Conservation (phyloP, 2,797 vertebrate species). For the Rhinogobio ventralis region DNA sequence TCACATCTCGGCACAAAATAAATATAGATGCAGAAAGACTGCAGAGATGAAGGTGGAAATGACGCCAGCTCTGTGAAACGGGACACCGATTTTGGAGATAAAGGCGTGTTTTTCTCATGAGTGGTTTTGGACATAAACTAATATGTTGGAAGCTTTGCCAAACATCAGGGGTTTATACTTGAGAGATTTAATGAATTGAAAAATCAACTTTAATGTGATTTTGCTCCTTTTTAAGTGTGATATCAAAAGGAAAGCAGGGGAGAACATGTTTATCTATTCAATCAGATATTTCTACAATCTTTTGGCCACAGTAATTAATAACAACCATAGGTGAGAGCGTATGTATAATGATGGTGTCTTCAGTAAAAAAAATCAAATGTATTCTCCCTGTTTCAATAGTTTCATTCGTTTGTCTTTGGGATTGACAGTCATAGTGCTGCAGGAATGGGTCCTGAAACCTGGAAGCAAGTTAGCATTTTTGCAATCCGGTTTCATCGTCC, state of each 20-base stretch:
- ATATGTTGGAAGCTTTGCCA: neutral
- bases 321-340: neutral
- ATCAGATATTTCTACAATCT: constrained; percentile 62
- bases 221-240: neutral
- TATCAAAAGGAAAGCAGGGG: neutral
- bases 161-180: neutral
- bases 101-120: neutral
- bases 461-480: neutral
- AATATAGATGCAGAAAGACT: constrained; percentile 34
- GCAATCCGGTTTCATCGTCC: neutral
- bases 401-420: neutral
- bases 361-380: too few species aligned
- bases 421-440: neutral
- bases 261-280: constrained; percentile 64
- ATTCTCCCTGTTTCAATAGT: neutral
- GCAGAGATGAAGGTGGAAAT: neutral
- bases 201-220: constrained; percentile 41
- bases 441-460: neutral
- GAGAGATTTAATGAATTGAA: neutral
- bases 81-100: constrained; percentile 4
- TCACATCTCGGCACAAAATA: constrained; percentile 42
- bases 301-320: constrained; percentile 40
- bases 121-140: constrained; percentile 13
- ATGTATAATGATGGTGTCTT: neutral
- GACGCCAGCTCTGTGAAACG: neutral